phyloP scores from a whole-genome alignment of 2,888 invertebrate genomes.

The Coelopa pilipes region DNA sequence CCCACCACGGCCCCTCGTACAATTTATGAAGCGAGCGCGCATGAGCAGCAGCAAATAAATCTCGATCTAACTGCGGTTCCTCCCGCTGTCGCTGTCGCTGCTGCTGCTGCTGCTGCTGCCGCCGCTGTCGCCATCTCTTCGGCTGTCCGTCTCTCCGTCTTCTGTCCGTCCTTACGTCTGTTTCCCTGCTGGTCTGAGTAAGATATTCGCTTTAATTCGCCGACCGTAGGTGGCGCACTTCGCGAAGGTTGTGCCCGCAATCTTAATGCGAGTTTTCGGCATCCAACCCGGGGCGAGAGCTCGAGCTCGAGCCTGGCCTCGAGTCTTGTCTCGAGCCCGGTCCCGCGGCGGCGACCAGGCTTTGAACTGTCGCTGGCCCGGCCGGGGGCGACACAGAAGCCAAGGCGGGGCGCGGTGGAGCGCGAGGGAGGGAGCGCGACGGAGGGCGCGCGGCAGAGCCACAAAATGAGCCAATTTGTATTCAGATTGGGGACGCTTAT shows the following conservation, averaged over 20 bases:
- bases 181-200: slow-evolving; percentile 9
- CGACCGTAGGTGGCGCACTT: slow-evolving; percentile 37
- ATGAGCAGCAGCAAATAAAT: slow-evolving; percentile 31
- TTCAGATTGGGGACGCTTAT: slow-evolving; percentile 53
- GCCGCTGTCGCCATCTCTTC: not conserved
- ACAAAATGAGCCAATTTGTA: slow-evolving; percentile 50
- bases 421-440: not conserved
- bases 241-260: slow-evolving; percentile 29
- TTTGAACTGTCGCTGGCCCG: slow-evolving; percentile 39
- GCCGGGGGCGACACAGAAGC: too few species aligned
- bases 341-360: slow-evolving; percentile 31
- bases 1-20: not conserved
- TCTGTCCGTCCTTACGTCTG: not conserved
- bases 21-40: slow-evolving; percentile 29
- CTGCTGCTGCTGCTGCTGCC: not conserved
- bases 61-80: slow-evolving; percentile 12
- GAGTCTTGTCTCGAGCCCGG: slow-evolving; percentile 20
- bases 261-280: slow-evolving; percentile 33
- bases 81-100: not conserved
- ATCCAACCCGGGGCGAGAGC: slow-evolving; percentile 13
- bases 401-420: not conserved
- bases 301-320: not conserved
- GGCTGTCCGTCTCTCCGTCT: not conserved
- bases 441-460: slow-evolving; percentile 14
- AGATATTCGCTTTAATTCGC: slow-evolving; percentile 25